Percentiles rank a stretch among this genome's conserved stretches.
phyloP scores from a whole-genome alignment of 1,140 invertebrate genomes.

The Apis dorsata region DNA sequence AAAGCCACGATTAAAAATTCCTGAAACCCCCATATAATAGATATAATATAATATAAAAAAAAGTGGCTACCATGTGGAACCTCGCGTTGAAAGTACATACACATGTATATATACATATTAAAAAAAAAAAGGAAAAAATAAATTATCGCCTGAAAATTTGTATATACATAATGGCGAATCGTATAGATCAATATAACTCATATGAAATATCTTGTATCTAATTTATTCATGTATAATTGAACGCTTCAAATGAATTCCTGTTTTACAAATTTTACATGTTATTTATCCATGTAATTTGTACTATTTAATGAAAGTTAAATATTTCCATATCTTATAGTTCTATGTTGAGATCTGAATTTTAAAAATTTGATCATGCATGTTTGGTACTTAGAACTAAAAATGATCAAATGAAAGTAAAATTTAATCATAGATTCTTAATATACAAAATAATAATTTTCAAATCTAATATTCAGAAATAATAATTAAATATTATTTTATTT shows the following conservation, averaged over 20 bases:
- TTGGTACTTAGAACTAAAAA: slow-evolving; percentile 8
- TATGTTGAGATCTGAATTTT: neutral
- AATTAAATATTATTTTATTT: slow-evolving; percentile 5
- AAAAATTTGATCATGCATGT: neutral
- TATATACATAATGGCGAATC: slow-evolving; percentile 34
- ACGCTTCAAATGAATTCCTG: slow-evolving; percentile 45
- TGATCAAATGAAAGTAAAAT: neutral
- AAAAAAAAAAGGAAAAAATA: slow-evolving; percentile 13
- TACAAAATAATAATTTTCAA: neutral
- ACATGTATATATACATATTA: slow-evolving; percentile 46
- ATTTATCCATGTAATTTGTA: slow-evolving; percentile 21
- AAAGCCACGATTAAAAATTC: slow-evolving; percentile 14
- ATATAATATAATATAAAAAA: neutral
- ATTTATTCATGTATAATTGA: slow-evolving; percentile 35
- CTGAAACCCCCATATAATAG: slow-evolving; percentile 35
- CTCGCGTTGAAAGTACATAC: slow-evolving; percentile 47
- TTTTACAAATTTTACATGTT: slow-evolving; percentile 41
- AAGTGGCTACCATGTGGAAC: slow-evolving; percentile 13
- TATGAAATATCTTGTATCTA: slow-evolving; percentile 30
- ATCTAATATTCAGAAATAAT: neutral
- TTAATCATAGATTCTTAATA: slow-evolving; percentile 6
- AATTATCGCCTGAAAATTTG: slow-evolving; percentile 38
- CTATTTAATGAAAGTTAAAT: neutral
- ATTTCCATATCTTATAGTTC: neutral
- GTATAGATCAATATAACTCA: slow-evolving; percentile 31